Percentiles rank a stretch among this genome's conserved stretches.
These are phyloP conservation scores for Piaya cayana DNA, from an alignment of 2,113 vertebrate genomes.

Conservation along the genomic window DNA sequence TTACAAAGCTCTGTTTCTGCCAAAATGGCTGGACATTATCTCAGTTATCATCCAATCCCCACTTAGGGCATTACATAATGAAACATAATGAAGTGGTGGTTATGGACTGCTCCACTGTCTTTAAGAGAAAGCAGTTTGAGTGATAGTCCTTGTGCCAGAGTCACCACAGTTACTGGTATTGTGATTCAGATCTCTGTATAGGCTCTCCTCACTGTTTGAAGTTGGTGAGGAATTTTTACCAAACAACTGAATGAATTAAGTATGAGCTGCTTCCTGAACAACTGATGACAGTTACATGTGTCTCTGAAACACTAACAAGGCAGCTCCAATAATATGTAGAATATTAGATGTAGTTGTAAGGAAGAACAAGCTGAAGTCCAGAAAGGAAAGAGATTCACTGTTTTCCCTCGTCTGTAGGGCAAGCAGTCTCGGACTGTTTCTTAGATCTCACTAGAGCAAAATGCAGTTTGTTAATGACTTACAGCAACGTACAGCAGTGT, in stretches of 20 bases:
- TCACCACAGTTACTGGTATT: neutral
- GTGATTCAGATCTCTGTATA: neutral
- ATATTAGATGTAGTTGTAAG: neutral
- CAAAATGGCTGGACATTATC: neutral
- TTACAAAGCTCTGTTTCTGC: neutral
- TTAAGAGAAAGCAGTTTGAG: neutral
- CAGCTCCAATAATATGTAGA: neutral
- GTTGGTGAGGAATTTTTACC: neutral
- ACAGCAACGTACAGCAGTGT: neutral
- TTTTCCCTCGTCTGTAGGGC: neutral
- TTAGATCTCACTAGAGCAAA: neutral
- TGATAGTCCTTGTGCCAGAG: neutral
- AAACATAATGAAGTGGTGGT: neutral
- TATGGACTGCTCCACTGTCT: neutral
- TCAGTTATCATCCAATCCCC: neutral
- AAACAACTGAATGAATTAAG: neutral
- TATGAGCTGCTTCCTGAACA: neutral
- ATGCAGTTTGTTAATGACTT: neutral
- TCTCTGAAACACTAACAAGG: neutral
- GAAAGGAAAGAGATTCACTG: neutral
- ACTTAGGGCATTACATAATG: neutral
- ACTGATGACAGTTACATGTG: neutral
- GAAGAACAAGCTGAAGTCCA: neutral
- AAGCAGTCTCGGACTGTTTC: neutral
- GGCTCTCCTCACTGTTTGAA: neutral